Percentiles rank a stretch among this genome's conserved stretches.
phyloP scores from a whole-genome alignment of 2,797 vertebrate species.

The Tolypeutes matacus region DNA sequence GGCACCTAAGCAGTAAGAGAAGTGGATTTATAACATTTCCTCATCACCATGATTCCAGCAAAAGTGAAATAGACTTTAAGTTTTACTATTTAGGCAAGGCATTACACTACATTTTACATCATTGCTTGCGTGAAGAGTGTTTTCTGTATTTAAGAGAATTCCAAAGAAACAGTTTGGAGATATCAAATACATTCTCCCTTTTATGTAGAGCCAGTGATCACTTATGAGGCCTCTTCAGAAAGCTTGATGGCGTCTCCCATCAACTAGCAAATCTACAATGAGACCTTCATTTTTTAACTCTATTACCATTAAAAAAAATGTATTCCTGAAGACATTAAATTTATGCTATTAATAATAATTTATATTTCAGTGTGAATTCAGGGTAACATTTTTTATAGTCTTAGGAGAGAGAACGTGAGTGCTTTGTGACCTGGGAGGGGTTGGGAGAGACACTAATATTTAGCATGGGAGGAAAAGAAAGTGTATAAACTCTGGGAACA shows the following conservation, averaged over 20 bases:
- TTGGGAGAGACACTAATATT: not conserved
- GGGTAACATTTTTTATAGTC: not conserved
- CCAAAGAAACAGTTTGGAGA: not conserved
- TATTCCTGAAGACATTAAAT: not conserved
- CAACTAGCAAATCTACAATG: not conserved
- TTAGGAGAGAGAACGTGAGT: not conserved
- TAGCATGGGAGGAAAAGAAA: not conserved
- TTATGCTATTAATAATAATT: not conserved
- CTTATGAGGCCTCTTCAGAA: not conserved
- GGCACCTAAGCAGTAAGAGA: not conserved
- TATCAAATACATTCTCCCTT: not conserved
- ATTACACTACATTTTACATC: not conserved
- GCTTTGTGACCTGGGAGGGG: not conserved
- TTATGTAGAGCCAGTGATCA: not conserved
- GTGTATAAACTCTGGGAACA: not conserved
- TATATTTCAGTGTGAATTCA: not conserved
- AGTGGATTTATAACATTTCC: not conserved
- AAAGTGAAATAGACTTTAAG: not conserved
- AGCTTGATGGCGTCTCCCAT: not conserved
- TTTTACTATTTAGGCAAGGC: not conserved
- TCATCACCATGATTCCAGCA: not conserved
- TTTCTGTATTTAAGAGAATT: conserved; percentile 1
- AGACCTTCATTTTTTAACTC: not conserved
- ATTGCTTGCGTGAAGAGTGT: not conserved
- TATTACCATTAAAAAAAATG: not conserved